Conservation (phyloP, 2,797 vertebrate genomes). For the Syndactyla subalaris region DNA sequence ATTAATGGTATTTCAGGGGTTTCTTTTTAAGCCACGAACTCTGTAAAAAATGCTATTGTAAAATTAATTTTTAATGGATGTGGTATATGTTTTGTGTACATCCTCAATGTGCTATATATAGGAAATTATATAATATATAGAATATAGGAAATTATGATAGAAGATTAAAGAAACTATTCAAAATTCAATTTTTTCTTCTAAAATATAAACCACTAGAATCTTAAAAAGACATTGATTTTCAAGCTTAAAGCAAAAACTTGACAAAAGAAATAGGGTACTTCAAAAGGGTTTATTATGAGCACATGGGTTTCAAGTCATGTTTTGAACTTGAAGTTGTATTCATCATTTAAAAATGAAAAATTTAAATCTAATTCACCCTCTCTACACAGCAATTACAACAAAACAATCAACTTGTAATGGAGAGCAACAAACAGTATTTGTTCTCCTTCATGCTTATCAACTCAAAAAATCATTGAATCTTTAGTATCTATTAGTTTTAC, state of each 20-base stretch:
- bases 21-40: neutral
- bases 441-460: neutral
- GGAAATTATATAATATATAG: neutral
- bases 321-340: neutral
- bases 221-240: neutral
- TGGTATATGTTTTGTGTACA: neutral
- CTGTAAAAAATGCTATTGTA: neutral
- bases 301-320: neutral
- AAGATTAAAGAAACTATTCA: neutral
- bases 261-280: neutral
- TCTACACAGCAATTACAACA: neutral
- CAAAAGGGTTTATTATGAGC: neutral
- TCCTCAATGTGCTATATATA: neutral
- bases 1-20: neutral
- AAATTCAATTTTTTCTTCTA: neutral
- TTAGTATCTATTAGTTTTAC: neutral
- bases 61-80: neutral
- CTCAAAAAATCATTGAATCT: neutral
- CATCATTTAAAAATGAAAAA: neutral
- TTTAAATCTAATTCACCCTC: neutral
- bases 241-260: neutral
- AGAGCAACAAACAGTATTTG: neutral
- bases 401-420: neutral
- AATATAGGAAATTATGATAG: neutral
- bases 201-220: neutral